Conservation (phyloP, 2,888 invertebrate species). For the Tetramorium bicarinatum region DNA sequence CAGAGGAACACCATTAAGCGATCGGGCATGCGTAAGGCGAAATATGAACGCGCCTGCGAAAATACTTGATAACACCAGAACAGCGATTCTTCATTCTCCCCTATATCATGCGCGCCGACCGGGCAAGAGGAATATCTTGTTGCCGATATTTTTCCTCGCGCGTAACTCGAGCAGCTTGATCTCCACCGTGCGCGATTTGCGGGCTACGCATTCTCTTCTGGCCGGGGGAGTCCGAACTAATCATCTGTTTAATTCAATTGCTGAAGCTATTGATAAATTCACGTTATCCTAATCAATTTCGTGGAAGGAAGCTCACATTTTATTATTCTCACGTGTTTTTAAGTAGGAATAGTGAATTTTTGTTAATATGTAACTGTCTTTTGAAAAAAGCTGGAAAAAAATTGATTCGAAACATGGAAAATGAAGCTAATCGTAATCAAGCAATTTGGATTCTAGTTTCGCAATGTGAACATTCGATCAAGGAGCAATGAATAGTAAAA, state of each 20-base stretch:
- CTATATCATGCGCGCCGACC: conserved; percentile 30
- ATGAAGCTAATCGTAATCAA: background rate
- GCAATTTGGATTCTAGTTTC: background rate
- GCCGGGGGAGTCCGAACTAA: background rate
- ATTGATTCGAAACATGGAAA: background rate
- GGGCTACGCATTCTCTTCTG: background rate
- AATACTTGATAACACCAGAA: conserved; percentile 43
- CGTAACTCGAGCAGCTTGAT: conserved; percentile 45
- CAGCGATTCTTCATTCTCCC: conserved; percentile 31
- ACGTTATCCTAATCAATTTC: background rate
- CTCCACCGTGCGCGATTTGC: conserved; percentile 10
- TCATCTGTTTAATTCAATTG: background rate
- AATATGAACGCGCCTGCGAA: conserved; percentile 37
- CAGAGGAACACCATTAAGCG: conserved; percentile 33
- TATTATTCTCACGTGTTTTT: background rate
- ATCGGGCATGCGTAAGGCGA: conserved; percentile 26
- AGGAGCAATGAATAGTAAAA: background rate
- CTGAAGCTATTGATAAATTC: background rate
- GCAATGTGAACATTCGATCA: background rate
- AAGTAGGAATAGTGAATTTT: background rate
- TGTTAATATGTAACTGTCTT: background rate
- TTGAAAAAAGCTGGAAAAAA: background rate
- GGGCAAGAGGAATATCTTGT: conserved; percentile 39
- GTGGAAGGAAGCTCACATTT: background rate
- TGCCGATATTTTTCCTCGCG: conserved; percentile 27